Conservation (phyloP, 2,113 vertebrate genomes). For the Narcine bancroftii region DNA sequence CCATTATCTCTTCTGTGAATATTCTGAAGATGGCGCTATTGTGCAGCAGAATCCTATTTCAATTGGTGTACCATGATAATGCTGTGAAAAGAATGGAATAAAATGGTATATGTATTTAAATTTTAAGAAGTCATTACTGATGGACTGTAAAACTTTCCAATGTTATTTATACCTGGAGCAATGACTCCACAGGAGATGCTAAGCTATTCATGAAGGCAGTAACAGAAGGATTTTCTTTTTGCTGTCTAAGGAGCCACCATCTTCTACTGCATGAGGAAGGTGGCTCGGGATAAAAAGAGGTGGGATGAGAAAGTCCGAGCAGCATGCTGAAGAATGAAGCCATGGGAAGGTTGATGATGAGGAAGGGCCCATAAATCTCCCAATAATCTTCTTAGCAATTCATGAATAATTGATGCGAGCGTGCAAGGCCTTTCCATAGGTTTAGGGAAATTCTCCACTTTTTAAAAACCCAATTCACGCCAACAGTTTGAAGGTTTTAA, state of each 20-base stretch:
- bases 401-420: too few species aligned
- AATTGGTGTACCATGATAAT: neutral
- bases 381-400: too few species aligned
- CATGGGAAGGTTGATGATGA: neutral
- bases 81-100: neutral
- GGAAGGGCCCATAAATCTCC: too few species aligned
- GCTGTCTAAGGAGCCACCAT: too few species aligned
- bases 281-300: too few species aligned
- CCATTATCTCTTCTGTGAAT: neutral
- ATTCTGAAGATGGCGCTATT: slow-evolving; percentile 16
- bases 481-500: too few species aligned
- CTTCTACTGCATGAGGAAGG: too few species aligned
- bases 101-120: neutral
- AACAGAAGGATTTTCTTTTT: neutral
- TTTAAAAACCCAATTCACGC: too few species aligned
- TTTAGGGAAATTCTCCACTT: too few species aligned
- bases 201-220: neutral
- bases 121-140: neutral
- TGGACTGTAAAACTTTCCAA: neutral
- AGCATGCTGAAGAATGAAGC: too few species aligned
- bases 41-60: neutral
- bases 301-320: neutral
- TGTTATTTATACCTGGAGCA: neutral
- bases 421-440: too few species aligned
- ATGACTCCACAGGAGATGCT: neutral